Percentiles rank a stretch among this genome's conserved stretches.
Conservation (phyloP, 2,797 vertebrate species). For the Sebastes nivosus region DNA sequence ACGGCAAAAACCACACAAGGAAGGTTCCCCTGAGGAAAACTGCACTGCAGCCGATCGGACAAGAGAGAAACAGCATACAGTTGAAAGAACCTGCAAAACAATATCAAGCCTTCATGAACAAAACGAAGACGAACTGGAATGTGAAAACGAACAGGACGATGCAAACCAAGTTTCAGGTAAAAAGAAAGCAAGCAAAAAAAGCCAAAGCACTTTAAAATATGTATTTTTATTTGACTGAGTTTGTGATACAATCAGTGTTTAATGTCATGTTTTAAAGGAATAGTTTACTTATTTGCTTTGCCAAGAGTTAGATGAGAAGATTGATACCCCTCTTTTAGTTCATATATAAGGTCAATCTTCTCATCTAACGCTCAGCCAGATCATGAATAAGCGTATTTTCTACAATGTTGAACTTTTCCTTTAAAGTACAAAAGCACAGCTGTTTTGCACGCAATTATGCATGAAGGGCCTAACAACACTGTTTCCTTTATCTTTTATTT, state of each 20-base stretch:
- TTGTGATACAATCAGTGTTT: not conserved
- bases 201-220: constrained; percentile 23
- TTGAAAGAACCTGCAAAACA: not conserved
- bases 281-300: not conserved
- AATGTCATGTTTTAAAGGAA: not conserved
- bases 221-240: not conserved
- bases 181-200: constrained; percentile 3
- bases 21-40: constrained; percentile 1
- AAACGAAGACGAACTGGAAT: constrained; percentile 14
- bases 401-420: constrained; percentile 5
- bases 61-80: constrained; percentile 1
- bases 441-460: constrained; percentile 10
- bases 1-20: not conserved
- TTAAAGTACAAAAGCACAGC: not conserved
- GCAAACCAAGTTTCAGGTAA: constrained; percentile 13
- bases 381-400: not conserved
- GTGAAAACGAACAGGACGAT: constrained; percentile 30
- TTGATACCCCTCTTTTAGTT: not conserved
- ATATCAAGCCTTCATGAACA: constrained; percentile 5
- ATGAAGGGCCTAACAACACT: constrained; percentile 33
- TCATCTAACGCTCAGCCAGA: not conserved
- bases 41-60: not conserved
- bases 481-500: constrained; percentile 50
- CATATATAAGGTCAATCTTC: not conserved
- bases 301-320: not conserved